Evolutionary conservation across 1,140 invertebrate species (phyloP).

Genomic region (Leptinotarsa defecta): DNA sequence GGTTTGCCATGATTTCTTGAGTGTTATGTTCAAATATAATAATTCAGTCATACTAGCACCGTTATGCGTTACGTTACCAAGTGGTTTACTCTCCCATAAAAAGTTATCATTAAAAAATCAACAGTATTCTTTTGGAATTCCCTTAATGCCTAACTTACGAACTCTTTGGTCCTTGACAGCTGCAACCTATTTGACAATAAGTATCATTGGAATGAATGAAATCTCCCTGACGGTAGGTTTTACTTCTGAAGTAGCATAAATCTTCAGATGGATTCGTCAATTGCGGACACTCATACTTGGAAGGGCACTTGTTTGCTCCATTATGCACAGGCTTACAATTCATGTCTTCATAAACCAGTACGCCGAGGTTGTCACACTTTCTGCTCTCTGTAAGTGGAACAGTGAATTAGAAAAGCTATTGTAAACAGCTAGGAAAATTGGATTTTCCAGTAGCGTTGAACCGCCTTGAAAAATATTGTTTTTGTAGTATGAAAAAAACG

Average conservation of each 20-base stretch:
- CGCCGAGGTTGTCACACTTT: not conserved
- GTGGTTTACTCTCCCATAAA: too few relatives aligned
- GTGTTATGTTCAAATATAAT: too few relatives aligned
- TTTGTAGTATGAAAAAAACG: too few relatives aligned
- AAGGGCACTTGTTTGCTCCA: not conserved
- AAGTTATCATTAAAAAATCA: too few relatives aligned
- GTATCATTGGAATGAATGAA: not conserved
- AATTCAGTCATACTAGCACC: too few relatives aligned
- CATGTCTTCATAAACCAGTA: constrained; percentile 1
- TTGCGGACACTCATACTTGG: not conserved
- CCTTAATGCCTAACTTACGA: not conserved
- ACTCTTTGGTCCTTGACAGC: not conserved
- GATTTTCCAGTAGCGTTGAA: too few relatives aligned
- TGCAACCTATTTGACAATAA: not conserved
- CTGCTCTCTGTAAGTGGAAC: not conserved
- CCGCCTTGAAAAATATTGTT: too few relatives aligned
- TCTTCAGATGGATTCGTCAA: not conserved
- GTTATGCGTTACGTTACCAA: too few relatives aligned
- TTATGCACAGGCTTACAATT: not conserved
- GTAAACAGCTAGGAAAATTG: too few relatives aligned
- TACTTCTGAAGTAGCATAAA: not conserved
- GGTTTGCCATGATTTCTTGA: too few relatives aligned
- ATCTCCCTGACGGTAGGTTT: not conserved
- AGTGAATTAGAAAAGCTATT: too few relatives aligned
- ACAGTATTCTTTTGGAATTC: too few relatives aligned